phyloP scores from a whole-genome alignment of 2,888 invertebrate species.

The Nysson spinosus region DNA sequence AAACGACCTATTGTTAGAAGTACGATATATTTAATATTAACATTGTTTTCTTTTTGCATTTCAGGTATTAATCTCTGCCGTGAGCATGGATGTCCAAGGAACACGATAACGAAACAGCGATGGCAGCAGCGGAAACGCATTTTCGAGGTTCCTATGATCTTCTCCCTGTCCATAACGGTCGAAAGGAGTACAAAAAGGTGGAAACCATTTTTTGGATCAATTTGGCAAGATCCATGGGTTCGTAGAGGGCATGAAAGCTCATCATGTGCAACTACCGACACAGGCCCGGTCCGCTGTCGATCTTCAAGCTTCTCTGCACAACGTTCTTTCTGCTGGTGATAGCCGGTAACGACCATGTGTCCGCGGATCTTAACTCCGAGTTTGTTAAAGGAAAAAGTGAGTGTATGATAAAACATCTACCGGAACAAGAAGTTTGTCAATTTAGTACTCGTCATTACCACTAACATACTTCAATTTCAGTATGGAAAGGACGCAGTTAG shows the following conservation, averaged over 20 bases:
- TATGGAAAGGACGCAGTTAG: too few species aligned
- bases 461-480: too few species aligned
- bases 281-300: slow-evolving; percentile 71
- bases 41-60: slow-evolving; percentile 26
- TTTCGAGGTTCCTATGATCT: slow-evolving; percentile 44
- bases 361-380: slow-evolving; percentile 79
- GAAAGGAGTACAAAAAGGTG: slow-evolving; percentile 50
- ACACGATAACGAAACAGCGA: slow-evolving; percentile 62
- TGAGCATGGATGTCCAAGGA: slow-evolving; percentile 61
- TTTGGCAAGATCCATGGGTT: slow-evolving; percentile 68
- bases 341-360: slow-evolving; percentile 65
- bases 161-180: slow-evolving; percentile 53
- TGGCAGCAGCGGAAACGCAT: slow-evolving; percentile 62
- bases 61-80: slow-evolving; percentile 45
- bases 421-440: too few species aligned
- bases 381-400: slow-evolving; percentile 90
- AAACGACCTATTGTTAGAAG: not conserved
- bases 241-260: slow-evolving; percentile 74
- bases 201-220: slow-evolving; percentile 52
- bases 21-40: not conserved
- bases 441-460: too few species aligned
- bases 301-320: slow-evolving; percentile 61
- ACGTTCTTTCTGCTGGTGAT: slow-evolving; percentile 63
- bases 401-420: too few species aligned
- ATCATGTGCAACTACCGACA: slow-evolving; percentile 74